Evolutionary conservation across 2,113 vertebrate genomes (phyloP).

Genomic region (Eptatretus burgeri): DNA sequence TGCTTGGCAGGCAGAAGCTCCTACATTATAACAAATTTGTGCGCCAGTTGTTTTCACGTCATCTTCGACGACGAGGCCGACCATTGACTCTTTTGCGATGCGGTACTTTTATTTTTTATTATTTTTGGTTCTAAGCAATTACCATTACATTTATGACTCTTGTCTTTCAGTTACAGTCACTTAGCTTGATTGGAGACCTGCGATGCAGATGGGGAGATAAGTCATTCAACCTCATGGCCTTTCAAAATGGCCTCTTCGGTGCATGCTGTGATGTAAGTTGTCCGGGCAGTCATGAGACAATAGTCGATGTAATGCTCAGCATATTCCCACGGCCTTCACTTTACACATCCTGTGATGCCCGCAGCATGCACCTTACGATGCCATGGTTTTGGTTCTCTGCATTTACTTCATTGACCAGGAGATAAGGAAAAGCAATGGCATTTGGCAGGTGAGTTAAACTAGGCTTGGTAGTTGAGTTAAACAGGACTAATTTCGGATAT

Average conservation of each 20-base stretch:
- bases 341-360: conserved; percentile 8
- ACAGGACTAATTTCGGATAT: too few relatives aligned
- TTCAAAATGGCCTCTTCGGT: conserved; percentile 37
- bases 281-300: neutral
- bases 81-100: neutral
- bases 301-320: neutral
- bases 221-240: conserved; percentile 43
- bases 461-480: too few relatives aligned
- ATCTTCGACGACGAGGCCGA: neutral
- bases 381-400: conserved; percentile 43
- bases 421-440: conserved; percentile 31
- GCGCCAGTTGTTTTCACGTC: neutral
- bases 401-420: conserved; percentile 30
- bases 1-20: too few relatives aligned
- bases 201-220: conserved; percentile 78
- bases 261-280: conserved; percentile 55
- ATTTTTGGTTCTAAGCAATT: neutral
- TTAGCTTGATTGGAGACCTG: conserved; percentile 32
- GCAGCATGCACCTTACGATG: conserved; percentile 65
- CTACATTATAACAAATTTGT: neutral
- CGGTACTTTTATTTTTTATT: neutral
- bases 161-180: conserved; percentile 3
- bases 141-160: neutral
- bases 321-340: too few relatives aligned
- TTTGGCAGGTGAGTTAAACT: conserved; percentile 42